Base-by-base conservation (phyloP, 2,888 invertebrate genomes). In the Ceriagrion tenellum region DNA sequence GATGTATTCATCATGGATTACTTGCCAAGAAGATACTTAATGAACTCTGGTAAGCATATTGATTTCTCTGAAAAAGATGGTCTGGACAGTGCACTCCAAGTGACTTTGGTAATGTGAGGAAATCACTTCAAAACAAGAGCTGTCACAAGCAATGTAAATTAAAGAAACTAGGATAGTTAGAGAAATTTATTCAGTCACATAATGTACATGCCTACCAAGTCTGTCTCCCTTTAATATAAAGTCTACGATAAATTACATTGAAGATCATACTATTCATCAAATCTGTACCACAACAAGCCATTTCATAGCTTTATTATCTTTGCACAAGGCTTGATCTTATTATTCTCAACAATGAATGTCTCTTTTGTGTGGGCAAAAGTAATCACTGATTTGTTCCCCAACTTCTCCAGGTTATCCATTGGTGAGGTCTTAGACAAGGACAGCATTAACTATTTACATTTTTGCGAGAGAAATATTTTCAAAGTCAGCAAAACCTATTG, bases 231-330 rank as follows among this genome's bases (percentile, higher is more conserved):
- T 35, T 18, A n/a, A 74, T 30, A 8, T 30, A 30, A 74, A 74
- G 74, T 74, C 74, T 81, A 81, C 1, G 35, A 30, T 35, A 35
- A 81, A 3, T 81, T 81, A 81, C 81, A 81, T 16, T 35, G 30
- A 81, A 30, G 81, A 35, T 35, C 81, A 18, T 35, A 16, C 30
- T 35, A 35, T 26, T 35, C n/a, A 26, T 81, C 30, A n/a, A 69
- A n/a, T n/a, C n/a, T n/a, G n/a, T 69, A 81, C 81, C 35, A 35
- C 18, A 81, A 81, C n/a, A 81, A 81, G 81, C 81, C 26, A 81
- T 81, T 81, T 69, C 16, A 69, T 69, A 69, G 26, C 69, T 69
- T 81, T 35, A 35, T 81, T 81, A 81, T 81, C 35, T 81, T 81
- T 81, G 81, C 81, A 81, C 81, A 81, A 47, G 47, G 47, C 47